Evolutionary conservation across 30 jellyfish, hydroid and myxozoan species (phyloP).

Genomic region (Nemopilema nomurai): DNA sequence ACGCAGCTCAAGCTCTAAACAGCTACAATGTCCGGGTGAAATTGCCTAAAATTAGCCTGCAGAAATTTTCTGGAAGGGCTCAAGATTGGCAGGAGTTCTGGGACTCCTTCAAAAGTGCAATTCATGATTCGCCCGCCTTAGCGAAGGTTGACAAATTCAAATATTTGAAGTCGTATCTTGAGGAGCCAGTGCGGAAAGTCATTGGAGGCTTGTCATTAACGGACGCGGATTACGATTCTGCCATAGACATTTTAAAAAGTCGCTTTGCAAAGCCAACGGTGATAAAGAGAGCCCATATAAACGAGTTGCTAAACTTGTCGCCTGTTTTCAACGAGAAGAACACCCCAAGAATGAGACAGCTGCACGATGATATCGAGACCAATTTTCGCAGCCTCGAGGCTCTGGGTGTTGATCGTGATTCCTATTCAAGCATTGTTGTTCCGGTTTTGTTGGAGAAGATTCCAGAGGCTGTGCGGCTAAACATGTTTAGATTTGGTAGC

Average conservation of each 20-base stretch:
- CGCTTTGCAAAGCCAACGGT: constrained; percentile 42
- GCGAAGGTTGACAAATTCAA: constrained; percentile 32
- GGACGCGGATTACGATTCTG: constrained; percentile 40
- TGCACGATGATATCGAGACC: constrained; percentile 47
- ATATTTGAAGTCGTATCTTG: constrained; percentile 12
- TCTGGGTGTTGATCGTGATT: constrained; percentile 1
- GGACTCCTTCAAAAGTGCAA: constrained; percentile 51
- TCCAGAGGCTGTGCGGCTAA: constrained; percentile 16
- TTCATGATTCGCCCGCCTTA: constrained; percentile 17
- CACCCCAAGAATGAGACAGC: constrained; percentile 12
- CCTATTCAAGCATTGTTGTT: constrained; percentile 9
- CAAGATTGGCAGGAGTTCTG: constrained; percentile 52
- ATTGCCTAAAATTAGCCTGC: constrained; percentile 25
- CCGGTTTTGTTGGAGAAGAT: constrained; percentile 28
- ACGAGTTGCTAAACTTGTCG: constrained; percentile 9
- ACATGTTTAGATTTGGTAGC: constrained; percentile 16
- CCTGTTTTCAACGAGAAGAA: constrained; percentile 25
- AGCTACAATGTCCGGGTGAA: constrained; percentile 12
- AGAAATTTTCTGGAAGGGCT: constrained; percentile 36
- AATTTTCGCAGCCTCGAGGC: constrained; percentile 34
- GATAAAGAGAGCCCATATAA: constrained; percentile 45
- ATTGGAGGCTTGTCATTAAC: constrained; percentile 41
- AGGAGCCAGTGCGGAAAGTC: constrained; percentile 42
- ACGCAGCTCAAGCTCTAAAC: neutral
- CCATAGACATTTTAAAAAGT: constrained; percentile 23